These are phyloP conservation scores for Otolemur garnettii DNA, from an alignment of 2,113 vertebrate genomes.

Conservation along the genomic window DNA sequence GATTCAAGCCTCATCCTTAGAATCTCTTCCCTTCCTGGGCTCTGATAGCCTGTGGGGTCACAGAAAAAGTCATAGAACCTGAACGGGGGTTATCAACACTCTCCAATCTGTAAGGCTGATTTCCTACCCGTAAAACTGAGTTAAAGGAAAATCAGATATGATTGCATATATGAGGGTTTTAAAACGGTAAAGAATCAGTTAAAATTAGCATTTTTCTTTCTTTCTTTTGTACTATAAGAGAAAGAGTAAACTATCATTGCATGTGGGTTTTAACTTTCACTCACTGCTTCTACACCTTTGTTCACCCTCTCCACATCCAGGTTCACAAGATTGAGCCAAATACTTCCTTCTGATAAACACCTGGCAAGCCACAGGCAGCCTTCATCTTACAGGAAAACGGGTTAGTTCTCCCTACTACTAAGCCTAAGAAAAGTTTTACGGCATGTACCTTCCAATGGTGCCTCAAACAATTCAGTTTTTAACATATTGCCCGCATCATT, in stretches of 20 bases:
- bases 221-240: background rate
- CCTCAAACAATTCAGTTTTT: background rate
- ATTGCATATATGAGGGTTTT: background rate
- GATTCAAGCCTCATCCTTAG: background rate
- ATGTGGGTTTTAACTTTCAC: background rate
- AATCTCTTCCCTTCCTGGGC: background rate
- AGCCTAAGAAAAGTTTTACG: background rate
- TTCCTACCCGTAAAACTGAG: background rate
- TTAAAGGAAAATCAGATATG: background rate
- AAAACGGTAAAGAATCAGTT: background rate
- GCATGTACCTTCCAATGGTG: background rate
- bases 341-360: rapidly evolving
- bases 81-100: background rate
- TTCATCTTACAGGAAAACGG: background rate
- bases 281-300: rapidly evolving
- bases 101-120: background rate
- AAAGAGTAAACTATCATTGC: background rate
- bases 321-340: background rate
- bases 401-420: background rate
- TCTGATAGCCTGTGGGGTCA: background rate
- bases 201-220: background rate
- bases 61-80: background rate
- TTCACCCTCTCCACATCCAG: background rate
- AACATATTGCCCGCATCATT: background rate
- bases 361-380: background rate